Evolutionary conservation across 2,888 invertebrate genomes (phyloP), one percentile per base, ranked within the genome.

Genomic region (Agonum fuliginosum): DNA sequence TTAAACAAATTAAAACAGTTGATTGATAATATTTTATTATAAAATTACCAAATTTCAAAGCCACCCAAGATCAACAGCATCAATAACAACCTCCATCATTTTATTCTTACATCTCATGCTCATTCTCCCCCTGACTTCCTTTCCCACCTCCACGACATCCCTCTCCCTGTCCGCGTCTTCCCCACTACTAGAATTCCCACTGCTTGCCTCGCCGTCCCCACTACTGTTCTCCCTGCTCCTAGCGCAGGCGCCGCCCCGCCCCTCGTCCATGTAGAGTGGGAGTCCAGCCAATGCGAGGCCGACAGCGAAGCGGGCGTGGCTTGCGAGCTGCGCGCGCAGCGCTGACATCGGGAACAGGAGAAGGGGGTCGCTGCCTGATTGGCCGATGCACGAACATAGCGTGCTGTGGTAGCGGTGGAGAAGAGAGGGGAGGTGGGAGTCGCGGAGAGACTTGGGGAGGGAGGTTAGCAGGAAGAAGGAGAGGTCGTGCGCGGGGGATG

Each of bases 11-110:
- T 4, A 34, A 34, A 10, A 2, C 34, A 4, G 8, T 12, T 3
- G 8, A 14, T 12, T 20, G 17, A 0, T 19, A 4, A 3, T 48
- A 17, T 20, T 54, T 1, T 51, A 17, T 2, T 10, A 54, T 17
- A 5, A 51, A 1, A 51, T 3, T 51, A 17, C 10, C 1, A 19
- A 12, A 20, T 10, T 4, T 72, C 30, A 74, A 8, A 74, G 34
- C 58, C 58, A 81, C 24, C 81, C 82, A 22, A 79, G 78, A 74
- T 81, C 80, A 12, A 82, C 78, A 14, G 72, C 73, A 79, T 82
- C 81, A 72, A 82, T 81, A 2, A 82, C 67, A 48, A 81, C 78
- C 51, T 82, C 81, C 48, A 82, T 74, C 79, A 82, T 81, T 73
- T 80, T 81, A 78, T 81, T 81, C 71, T 81, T 82, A 69, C 81